phyloP scores from a whole-genome alignment of 2,888 invertebrate species.

The Cryptocephalus moraei region DNA sequence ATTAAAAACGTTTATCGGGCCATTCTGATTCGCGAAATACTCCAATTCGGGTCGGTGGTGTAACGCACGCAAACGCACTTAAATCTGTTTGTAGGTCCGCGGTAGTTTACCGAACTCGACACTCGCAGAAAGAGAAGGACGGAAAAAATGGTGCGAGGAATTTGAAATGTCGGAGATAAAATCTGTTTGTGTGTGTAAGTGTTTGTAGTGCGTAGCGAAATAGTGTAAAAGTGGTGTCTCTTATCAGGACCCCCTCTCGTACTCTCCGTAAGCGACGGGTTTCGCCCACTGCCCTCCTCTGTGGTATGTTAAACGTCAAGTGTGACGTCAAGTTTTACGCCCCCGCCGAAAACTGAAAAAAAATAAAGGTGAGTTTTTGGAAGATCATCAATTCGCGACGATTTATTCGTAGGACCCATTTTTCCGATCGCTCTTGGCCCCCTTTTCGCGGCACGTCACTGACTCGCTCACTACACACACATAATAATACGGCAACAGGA shows the following conservation, averaged over 20 bases:
- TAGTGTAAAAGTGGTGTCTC: background rate
- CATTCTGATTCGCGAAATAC: background rate
- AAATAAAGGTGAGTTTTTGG: slow-evolving; percentile 9
- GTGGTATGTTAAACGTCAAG: slow-evolving; percentile 32
- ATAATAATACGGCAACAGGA: too few relatives aligned
- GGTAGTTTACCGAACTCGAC: background rate
- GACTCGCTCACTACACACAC: too few relatives aligned
- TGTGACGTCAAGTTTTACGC: slow-evolving; percentile 30
- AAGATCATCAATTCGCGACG: background rate
- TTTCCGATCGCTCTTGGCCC: too few relatives aligned
- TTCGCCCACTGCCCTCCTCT: slow-evolving; percentile 23
- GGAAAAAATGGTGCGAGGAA: background rate
- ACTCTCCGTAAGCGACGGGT: background rate
- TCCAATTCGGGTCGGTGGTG: background rate
- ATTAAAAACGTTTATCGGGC: slow-evolving; percentile 5
- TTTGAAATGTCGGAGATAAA: too few relatives aligned
- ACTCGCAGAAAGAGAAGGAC: too few relatives aligned
- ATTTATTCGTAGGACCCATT: too few relatives aligned
- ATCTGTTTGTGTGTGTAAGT: background rate
- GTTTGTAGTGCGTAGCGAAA: background rate
- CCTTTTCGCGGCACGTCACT: too few relatives aligned
- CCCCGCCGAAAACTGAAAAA: slow-evolving; percentile 25
- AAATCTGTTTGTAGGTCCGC: too few relatives aligned
- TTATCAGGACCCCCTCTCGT: background rate
- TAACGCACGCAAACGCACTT: too few relatives aligned